Percentiles rank a stretch among this genome's conserved stretches.
phyloP scores from a whole-genome alignment of 2,797 vertebrate species.

The Psittacula derbiana region DNA sequence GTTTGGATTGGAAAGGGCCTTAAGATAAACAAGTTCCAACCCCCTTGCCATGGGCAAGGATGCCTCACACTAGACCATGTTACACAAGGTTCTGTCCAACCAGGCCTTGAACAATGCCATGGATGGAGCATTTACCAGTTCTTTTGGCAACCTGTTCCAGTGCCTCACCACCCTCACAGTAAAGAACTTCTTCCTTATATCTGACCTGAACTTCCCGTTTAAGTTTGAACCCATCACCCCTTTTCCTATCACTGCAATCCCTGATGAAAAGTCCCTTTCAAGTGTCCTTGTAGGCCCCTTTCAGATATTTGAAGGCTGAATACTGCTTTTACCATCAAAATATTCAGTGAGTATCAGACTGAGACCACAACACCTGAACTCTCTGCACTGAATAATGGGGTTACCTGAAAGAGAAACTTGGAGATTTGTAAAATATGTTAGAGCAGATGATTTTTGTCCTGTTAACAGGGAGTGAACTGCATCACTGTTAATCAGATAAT shows the following conservation, averaged over 20 bases:
- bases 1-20: not conserved
- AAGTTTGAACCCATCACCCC: not conserved
- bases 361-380: not conserved
- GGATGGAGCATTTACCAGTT: too few species aligned
- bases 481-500: rapidly evolving
- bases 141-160: too few species aligned
- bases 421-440: not conserved
- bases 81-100: too few species aligned
- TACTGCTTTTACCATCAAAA: not conserved
- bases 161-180: too few species aligned
- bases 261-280: not conserved
- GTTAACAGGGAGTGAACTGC: not conserved
- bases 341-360: not conserved
- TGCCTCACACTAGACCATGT: too few species aligned
- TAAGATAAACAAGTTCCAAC: not conserved
- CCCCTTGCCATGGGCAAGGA: not conserved
- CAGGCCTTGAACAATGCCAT: too few species aligned
- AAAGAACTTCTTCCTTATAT: too few species aligned
- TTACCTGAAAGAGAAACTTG: not conserved
- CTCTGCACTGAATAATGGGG: not conserved
- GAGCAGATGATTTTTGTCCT: not conserved
- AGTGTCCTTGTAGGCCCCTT: not conserved
- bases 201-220: too few species aligned
- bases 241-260: not conserved
- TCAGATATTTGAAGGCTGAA: not conserved